These are phyloP conservation scores for Azorinus chamasolen DNA, from an alignment of 2,888 invertebrate genomes.

Conservation along the genomic window DNA sequence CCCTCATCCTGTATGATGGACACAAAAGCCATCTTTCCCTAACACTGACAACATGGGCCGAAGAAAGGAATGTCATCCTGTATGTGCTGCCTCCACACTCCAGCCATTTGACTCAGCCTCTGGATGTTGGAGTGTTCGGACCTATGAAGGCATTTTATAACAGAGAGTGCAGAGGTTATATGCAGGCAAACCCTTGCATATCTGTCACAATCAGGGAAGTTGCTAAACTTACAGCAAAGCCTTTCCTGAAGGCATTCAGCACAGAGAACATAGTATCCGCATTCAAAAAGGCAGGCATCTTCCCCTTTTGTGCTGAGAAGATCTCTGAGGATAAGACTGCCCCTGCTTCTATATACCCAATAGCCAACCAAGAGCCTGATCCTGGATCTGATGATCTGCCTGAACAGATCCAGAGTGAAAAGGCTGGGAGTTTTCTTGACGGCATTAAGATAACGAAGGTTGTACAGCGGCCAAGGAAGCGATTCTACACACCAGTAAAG, in stretches of 20 bases:
- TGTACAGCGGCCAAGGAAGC: constrained; percentile 11
- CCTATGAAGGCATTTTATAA: constrained; percentile 35
- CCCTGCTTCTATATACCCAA: constrained; percentile 33
- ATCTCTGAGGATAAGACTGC: constrained; percentile 14
- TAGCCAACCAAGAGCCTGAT: background rate
- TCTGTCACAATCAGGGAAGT: constrained; percentile 35
- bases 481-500: constrained; percentile 26
- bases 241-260: constrained; percentile 31
- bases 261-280: constrained; percentile 24
- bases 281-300: constrained; percentile 33
- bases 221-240: constrained; percentile 34
- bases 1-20: constrained; percentile 46
- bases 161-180: constrained; percentile 30
- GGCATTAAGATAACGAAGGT: constrained; percentile 13
- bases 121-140: constrained; percentile 43
- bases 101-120: constrained; percentile 40
- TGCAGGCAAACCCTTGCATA: constrained; percentile 25
- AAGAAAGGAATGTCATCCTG: constrained; percentile 44
- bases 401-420: no score
- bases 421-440: constrained; percentile 1
- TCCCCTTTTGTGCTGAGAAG: constrained; percentile 16
- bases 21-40: constrained; percentile 40
- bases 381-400: no score
- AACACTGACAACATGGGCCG: constrained; percentile 45
- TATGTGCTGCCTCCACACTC: constrained; percentile 37